Evolutionary conservation across 2,113 vertebrate species (phyloP), one percentile per base, ranked within the genome.

Genomic region (Acanthisitta chloris): DNA sequence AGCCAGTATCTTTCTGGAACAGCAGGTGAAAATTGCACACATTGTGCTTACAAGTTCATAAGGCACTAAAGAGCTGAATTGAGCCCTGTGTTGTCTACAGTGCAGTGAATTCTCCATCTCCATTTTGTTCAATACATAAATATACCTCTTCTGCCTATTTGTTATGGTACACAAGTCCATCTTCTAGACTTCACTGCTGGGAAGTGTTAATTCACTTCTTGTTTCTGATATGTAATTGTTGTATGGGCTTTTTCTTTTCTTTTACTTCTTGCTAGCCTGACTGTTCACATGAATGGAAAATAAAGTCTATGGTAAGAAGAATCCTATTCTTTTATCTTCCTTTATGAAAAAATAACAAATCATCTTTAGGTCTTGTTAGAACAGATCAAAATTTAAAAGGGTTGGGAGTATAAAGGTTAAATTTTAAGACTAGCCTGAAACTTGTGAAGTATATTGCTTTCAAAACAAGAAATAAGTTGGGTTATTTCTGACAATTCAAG

Each of bases 401-500:
- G 3, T 2, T 5, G 14, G 21, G 34, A 64, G 40, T 11, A 28
- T 18, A 59, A 77, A 46, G 12, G 3, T 8, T 90, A 72, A 48
- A 67, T 36, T 45, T 67, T 76, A 76, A 82, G 14, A n/a, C 12
- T 54, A 70, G 8, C 2, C 10, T 64, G 31, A 90, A 65, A 69
- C 4, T 87, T 90, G 3, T 38, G 52, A 49, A 72, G 3, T 64
- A 6, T 36, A 62, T 64, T 72, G 49, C 18, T 77, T 59, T 16
- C 6, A 59, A 76, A 83, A 69, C 16, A 77, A 72, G 77, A 48
- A 83, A 67, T 26, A 66, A 59, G 28, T 51, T 24, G 12, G 21
- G 40, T 31, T 96, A 40, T 81, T 90, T 85, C 48, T 88, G 69
- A 71, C n/a, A 49, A 58, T 17, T 54, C 10, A 23, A 92, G 38